Evolutionary conservation across 1,140 invertebrate species (phyloP).

Genomic region (Acromyrmex heyeri): DNA sequence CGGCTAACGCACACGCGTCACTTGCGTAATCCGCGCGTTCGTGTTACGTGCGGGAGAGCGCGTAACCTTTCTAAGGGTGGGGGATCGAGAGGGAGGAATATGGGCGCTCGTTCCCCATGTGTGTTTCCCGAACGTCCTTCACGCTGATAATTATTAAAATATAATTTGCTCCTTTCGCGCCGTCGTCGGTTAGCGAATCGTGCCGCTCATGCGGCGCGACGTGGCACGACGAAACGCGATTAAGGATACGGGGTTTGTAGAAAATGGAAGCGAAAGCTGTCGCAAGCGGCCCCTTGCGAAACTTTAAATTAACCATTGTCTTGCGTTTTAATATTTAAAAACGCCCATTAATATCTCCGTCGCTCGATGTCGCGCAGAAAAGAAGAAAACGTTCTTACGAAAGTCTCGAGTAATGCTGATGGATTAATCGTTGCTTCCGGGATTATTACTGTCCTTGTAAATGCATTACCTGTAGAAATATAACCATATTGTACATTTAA

Average conservation of each 20-base stretch:
- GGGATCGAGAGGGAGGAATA: conserved; percentile 29
- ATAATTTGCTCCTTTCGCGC: conserved; percentile 22
- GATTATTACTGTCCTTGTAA: not conserved
- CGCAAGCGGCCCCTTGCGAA: conserved; percentile 41
- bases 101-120: not conserved
- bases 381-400: conserved; percentile 6
- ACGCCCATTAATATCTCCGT: conserved; percentile 5
- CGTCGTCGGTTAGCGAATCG: conserved; percentile 28
- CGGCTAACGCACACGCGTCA: conserved; percentile 13
- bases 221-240: conserved; percentile 9
- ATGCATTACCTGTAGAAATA: not conserved
- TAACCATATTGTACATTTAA: not conserved
- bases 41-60: conserved; percentile 47
- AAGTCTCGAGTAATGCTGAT: not conserved
- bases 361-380: not conserved
- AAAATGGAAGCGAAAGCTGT: conserved; percentile 36
- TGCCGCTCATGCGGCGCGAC: conserved; percentile 33
- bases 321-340: conserved; percentile 42
- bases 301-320: conserved; percentile 47
- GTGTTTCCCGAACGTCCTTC: conserved; percentile 45
- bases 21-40: conserved; percentile 52
- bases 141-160: conserved; percentile 58
- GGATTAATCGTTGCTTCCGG: conserved; percentile 3
- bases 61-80: conserved; percentile 51
- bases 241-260: conserved; percentile 35